A percentile compares a stretch with the other conserved stretches of the same genome.
Conservation (phyloP, 2,797 vertebrate species). For the Streptopelia turtur region DNA sequence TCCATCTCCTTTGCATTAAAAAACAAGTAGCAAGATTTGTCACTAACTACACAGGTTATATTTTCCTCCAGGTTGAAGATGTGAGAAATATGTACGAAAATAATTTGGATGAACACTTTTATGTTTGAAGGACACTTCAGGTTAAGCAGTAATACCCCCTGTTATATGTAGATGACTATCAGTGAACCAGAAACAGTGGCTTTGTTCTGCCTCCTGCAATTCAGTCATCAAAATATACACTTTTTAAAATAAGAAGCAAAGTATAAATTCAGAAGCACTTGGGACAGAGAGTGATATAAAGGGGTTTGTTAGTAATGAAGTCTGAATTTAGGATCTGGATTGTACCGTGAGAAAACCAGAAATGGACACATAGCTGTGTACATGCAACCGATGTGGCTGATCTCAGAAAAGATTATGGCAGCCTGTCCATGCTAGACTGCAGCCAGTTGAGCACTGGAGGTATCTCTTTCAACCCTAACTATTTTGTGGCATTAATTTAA, state of each 20-base stretch:
- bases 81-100: neutral
- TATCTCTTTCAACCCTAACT: neutral
- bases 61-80: neutral
- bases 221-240: neutral
- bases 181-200: neutral
- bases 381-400: fast-evolving
- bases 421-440: neutral
- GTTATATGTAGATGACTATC: neutral
- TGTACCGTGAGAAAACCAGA: neutral
- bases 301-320: neutral
- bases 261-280: neutral
- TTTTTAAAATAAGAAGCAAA: neutral
- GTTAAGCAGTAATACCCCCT: neutral
- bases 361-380: neutral
- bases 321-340: neutral
- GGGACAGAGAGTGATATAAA: neutral
- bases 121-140: neutral
- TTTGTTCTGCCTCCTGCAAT: neutral
- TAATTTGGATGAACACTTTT: neutral
- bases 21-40: neutral
- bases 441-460: neutral
- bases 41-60: neutral
- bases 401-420: neutral
- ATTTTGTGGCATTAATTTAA: neutral
- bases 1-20: neutral